Conservation (phyloP, 2,888 invertebrate species). For the Dascillus cervinus region DNA sequence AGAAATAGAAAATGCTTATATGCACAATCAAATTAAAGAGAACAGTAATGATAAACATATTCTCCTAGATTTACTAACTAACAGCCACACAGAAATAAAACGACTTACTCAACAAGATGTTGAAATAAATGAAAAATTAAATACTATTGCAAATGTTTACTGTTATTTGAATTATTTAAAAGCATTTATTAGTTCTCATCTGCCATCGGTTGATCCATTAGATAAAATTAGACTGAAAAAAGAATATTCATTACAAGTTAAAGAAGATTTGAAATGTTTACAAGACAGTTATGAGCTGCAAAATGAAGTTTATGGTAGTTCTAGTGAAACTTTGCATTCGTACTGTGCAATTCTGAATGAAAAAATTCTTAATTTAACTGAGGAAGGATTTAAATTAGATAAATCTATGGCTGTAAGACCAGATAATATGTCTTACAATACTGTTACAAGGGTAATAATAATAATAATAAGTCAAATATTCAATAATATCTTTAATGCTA, state of each 20-base stretch:
- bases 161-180: conserved; percentile 49
- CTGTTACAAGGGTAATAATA: conserved; percentile 51
- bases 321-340: conserved; percentile 43
- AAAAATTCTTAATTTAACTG: conserved; percentile 38
- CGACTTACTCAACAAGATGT: no score
- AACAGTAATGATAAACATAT: conserved; percentile 12
- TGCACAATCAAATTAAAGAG: conserved; percentile 2
- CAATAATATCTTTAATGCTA: no score
- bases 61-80: conserved; percentile 16
- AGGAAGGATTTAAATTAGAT: conserved; percentile 39
- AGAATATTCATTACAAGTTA: conserved; percentile 61
- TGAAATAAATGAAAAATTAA: conserved; percentile 10
- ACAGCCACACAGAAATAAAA: conserved; percentile 12
- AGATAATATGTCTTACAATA: conserved; percentile 44
- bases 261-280: conserved; percentile 50
- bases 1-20: conserved; percentile 7
- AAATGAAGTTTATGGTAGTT: conserved; percentile 36
- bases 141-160: conserved; percentile 29
- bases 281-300: conserved; percentile 52
- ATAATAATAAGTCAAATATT: no score
- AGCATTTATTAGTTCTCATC: conserved; percentile 50
- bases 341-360: conserved; percentile 42
- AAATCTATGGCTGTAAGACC: conserved; percentile 52
- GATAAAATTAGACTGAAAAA: conserved; percentile 69
- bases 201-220: conserved; percentile 75